Evolutionary conservation across 2,888 invertebrate species (phyloP).

Genomic region (Leucoptera coffeella): DNA sequence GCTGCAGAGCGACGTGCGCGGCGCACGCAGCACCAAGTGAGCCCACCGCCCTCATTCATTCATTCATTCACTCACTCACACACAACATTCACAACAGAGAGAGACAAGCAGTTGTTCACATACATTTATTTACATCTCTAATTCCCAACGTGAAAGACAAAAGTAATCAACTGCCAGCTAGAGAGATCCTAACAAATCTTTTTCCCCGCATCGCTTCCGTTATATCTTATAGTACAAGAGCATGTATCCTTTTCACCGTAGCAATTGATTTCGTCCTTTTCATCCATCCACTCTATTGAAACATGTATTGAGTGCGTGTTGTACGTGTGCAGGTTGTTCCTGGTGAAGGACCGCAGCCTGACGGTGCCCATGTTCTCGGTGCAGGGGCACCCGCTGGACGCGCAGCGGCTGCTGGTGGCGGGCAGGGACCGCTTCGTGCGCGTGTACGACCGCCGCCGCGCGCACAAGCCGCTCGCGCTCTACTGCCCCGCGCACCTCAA

Average conservation of each 20-base stretch:
- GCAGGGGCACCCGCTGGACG: conserved; percentile 72
- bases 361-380: conserved; percentile 83
- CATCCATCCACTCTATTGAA: no score
- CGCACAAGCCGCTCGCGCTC: conserved; percentile 40
- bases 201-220: no score
- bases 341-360: conserved; percentile 48
- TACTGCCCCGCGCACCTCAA: conserved; percentile 60
- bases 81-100: no score
- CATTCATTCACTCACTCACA: no score
- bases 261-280: no score
- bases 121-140: not conserved
- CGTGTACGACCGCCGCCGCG: conserved; percentile 66
- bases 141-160: not conserved
- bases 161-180: not conserved
- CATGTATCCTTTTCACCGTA: no score
- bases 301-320: no score
- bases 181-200: not conserved
- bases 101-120: no score
- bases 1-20: conserved; percentile 75
- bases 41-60: no score
- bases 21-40: no score
- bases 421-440: conserved; percentile 16
- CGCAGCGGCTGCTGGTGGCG: conserved; percentile 61
- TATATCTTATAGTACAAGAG: no score
- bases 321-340: conserved; percentile 51